Conservation (phyloP, 2,888 invertebrate genomes). For the Silvanus unidentatus region DNA sequence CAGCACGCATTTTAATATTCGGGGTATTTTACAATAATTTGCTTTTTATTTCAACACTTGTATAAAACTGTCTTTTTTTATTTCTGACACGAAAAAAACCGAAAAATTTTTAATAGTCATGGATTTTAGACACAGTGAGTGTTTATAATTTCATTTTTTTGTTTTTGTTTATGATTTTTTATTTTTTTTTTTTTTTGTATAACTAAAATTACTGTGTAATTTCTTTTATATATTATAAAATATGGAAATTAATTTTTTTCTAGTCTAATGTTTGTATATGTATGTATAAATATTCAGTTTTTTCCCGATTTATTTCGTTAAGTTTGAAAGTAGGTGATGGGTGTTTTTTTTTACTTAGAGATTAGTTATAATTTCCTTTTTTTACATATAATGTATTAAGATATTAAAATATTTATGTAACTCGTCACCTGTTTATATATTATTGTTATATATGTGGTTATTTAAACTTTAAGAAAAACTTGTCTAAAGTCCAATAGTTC, state of each 20-base stretch:
- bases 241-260: constrained; percentile 27
- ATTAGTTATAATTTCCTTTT: constrained; percentile 27
- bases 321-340: constrained; percentile 38
- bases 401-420: constrained; percentile 25
- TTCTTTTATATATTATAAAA: constrained; percentile 17
- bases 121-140: constrained; percentile 31
- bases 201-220: constrained; percentile 19
- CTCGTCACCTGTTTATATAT: constrained; percentile 30
- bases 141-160: constrained; percentile 3
- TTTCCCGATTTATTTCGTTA: constrained; percentile 28
- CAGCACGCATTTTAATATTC: neutral
- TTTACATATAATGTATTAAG: constrained; percentile 22
- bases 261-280: constrained; percentile 35
- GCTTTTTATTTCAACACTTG: no score
- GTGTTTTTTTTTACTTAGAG: constrained; percentile 27
- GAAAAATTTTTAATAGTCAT: constrained; percentile 14
- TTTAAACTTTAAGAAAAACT: constrained; percentile 5
- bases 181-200: constrained; percentile 4
- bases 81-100: constrained; percentile 3
- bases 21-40: no score
- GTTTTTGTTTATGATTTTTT: no score
- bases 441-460: constrained; percentile 14
- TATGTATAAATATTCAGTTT: constrained; percentile 29
- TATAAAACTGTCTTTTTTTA: constrained; percentile 15
- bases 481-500: constrained; percentile 33